Evolutionary conservation across 53 echinoderm and acorn worm species (phyloP).

Genomic region (Glandiceps talaboti): DNA sequence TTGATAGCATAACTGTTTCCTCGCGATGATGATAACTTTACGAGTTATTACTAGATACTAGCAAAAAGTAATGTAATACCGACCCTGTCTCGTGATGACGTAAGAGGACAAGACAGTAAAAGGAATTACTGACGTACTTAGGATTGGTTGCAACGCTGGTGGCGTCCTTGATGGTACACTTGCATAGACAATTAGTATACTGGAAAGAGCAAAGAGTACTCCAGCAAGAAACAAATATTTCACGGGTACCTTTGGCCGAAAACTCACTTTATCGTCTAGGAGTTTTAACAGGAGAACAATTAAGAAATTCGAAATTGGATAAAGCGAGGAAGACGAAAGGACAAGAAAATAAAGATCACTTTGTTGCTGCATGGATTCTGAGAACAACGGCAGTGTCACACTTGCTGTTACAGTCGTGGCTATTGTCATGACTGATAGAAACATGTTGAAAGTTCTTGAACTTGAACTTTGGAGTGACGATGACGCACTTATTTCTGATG

Average conservation of each 20-base stretch:
- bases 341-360: constrained; percentile 63
- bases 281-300: constrained; percentile 43
- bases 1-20: too few species aligned
- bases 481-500: too few species aligned
- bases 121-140: constrained; percentile 64
- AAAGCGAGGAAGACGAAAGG: constrained; percentile 48
- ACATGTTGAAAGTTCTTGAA: constrained; percentile 23
- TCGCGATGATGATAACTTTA: too few species aligned
- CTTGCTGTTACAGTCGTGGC: constrained; percentile 45
- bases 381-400: constrained; percentile 60
- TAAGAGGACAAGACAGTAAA: constrained; percentile 73
- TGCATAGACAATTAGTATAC: constrained; percentile 75
- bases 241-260: constrained; percentile 31
- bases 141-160: constrained; percentile 60
- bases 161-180: constrained; percentile 50
- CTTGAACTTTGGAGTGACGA: too few species aligned
- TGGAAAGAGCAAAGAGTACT: constrained; percentile 47
- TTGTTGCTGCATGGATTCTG: constrained; percentile 17
- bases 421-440: constrained; percentile 61
- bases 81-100: constrained; percentile 73
- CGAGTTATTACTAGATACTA: too few species aligned
- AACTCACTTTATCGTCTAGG: constrained; percentile 4
- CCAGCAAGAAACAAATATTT: constrained; percentile 12
- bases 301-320: constrained; percentile 62
- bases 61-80: background rate